A percentile compares a stretch with the other conserved stretches of the same genome.
Evolutionary conservation across 2,888 invertebrate genomes (phyloP).

Genomic region (Eubasilissa splendida): DNA sequence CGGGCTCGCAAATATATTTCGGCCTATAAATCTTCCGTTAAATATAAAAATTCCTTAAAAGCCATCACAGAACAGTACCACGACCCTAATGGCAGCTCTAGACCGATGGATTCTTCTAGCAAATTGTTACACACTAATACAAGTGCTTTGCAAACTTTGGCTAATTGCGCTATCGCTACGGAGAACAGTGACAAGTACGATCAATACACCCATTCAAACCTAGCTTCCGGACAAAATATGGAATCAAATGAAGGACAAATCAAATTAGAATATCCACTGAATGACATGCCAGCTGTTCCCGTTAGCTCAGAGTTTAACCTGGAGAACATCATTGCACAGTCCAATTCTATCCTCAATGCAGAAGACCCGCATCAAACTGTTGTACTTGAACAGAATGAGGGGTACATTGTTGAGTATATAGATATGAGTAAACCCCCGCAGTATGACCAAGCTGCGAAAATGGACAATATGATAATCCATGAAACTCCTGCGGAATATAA

Average conservation of each 20-base stretch:
- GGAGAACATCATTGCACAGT: slow-evolving; percentile 56
- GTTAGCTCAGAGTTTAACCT: slow-evolving; percentile 58
- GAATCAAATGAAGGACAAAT: slow-evolving; percentile 63
- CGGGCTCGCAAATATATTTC: slow-evolving; percentile 74
- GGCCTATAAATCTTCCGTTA: slow-evolving; percentile 25
- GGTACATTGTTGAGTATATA: slow-evolving; percentile 51
- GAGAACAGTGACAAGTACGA: slow-evolving; percentile 62
- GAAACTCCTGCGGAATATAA: slow-evolving; percentile 34
- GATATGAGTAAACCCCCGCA: slow-evolving; percentile 41
- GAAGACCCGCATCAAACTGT: slow-evolving; percentile 52
- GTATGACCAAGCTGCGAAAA: slow-evolving; percentile 19
- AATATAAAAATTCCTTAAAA: slow-evolving; percentile 22
- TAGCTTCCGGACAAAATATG: slow-evolving; percentile 56
- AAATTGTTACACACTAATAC: slow-evolving; percentile 61
- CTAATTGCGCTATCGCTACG: slow-evolving; percentile 69
- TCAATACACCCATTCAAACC: not conserved
- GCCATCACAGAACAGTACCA: slow-evolving; percentile 28
- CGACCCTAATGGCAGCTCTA: not conserved
- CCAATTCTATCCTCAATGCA: slow-evolving; percentile 51
- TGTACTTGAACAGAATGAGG: slow-evolving; percentile 49
- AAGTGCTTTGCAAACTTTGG: slow-evolving; percentile 70
- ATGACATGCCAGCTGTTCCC: slow-evolving; percentile 55
- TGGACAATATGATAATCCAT: slow-evolving; percentile 26
- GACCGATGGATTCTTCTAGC: not conserved
- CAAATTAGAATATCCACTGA: slow-evolving; percentile 15